These are phyloP conservation scores for Oncorhynchus tshawytscha DNA, from an alignment of 2,113 vertebrate genomes.

Conservation along the genomic window DNA sequence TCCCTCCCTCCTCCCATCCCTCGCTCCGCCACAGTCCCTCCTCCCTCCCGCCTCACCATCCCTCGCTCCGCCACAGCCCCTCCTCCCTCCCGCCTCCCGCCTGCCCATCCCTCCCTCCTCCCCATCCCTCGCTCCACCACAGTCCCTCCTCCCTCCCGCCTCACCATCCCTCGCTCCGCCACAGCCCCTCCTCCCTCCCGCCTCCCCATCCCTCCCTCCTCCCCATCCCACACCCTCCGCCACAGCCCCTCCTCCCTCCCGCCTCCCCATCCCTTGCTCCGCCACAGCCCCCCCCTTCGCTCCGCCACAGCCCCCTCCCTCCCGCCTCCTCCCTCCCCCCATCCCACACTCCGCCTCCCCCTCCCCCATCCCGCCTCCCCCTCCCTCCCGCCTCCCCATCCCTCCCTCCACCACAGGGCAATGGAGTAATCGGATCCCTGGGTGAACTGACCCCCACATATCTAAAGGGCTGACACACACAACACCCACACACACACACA, in stretches of 20 bases:
- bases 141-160: too few relatives aligned
- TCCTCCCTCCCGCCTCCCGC: too few relatives aligned
- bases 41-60: too few relatives aligned
- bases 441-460: slow-evolving; percentile 62
- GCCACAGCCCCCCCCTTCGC: background rate
- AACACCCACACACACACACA: slow-evolving; percentile 40
- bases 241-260: too few relatives aligned
- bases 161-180: background rate
- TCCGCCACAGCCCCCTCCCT: background rate
- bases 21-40: background rate
- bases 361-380: background rate
- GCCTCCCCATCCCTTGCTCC: background rate
- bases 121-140: background rate
- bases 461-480: slow-evolving; percentile 56
- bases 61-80: background rate
- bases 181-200: too few relatives aligned
- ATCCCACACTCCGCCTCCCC: too few relatives aligned
- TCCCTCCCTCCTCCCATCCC: background rate
- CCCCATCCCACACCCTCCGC: too few relatives aligned
- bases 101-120: slow-evolving; percentile 10
- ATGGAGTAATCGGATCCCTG: slow-evolving; percentile 56
- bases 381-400: background rate
- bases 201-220: background rate
- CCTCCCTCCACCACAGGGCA: slow-evolving; percentile 23
- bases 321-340: background rate